phyloP scores from a whole-genome alignment of 1,140 invertebrate genomes.

The Ostrea denselamellosa region DNA sequence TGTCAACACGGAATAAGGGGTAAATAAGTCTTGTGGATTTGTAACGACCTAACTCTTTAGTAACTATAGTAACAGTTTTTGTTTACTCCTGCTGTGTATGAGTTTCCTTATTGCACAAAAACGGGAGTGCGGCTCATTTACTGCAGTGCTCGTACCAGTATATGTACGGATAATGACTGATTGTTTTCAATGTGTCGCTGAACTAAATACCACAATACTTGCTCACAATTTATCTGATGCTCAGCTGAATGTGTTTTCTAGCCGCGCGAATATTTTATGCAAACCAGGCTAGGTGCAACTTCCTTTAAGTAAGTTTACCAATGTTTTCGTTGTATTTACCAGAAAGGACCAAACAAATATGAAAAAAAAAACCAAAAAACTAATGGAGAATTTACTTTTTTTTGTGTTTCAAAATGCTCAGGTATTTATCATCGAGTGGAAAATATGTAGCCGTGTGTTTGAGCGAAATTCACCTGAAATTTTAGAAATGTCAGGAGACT shows the following conservation, averaged over 20 bases:
- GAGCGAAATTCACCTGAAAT: too few relatives aligned
- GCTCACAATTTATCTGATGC: neutral
- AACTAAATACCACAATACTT: too few relatives aligned
- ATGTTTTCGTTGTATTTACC: too few relatives aligned
- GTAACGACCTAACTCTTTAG: neutral
- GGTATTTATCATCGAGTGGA: too few relatives aligned
- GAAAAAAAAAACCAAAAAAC: too few relatives aligned
- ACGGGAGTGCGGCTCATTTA: neutral
- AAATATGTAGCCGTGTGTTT: too few relatives aligned
- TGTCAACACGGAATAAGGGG: conserved; percentile 3
- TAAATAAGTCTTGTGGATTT: neutral
- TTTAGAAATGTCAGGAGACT: too few relatives aligned
- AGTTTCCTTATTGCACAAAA: neutral
- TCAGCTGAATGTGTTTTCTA: neutral
- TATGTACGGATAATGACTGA: neutral
- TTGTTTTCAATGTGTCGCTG: too few relatives aligned
- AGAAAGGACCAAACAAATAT: too few relatives aligned
- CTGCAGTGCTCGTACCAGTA: neutral
- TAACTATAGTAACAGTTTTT: neutral
- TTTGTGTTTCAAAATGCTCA: too few relatives aligned
- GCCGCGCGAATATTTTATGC: neutral
- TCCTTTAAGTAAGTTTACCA: too few relatives aligned
- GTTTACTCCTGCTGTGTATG: conserved; percentile 3
- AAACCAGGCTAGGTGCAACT: neutral
- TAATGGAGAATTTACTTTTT: too few relatives aligned